Base-by-base conservation (phyloP, 2,113 vertebrate species). In the Paramisgurnus dabryanus region DNA sequence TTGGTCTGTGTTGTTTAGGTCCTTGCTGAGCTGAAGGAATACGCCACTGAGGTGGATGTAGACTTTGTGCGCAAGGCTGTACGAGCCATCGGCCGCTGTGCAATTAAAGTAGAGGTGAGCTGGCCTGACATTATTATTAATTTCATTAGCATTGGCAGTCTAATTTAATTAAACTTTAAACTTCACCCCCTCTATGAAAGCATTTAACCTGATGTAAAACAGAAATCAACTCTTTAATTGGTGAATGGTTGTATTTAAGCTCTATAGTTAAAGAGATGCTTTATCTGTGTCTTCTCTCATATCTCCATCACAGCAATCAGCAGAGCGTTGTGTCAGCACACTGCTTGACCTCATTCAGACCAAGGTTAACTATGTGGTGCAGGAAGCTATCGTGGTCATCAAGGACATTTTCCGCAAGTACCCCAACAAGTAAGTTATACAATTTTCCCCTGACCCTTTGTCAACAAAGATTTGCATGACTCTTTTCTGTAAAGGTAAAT, bases 321-420 rank as follows among this genome's bases (percentile, higher is more conserved):
- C 97, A 0, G 98, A 99, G 87, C 96, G 97, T 82, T 99, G 97
- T 12, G 97, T 98, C 78, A 98, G 97, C 92, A 99, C 97, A 0
- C 90, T 98, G 84, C 94, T 99, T 0, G 97, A 98, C 87, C 96
- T 99, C 85, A 99, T 99, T 88, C 97, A 98, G 90, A 99, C 97
- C 87, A 99, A 99, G 84, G 97, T 99, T 86, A 99, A 98, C 92
- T 98, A 99, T 0, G 97, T 99, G 87, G 97, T 99, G 71, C 97
- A 99, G 90, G 97, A 99, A 87, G 97, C 98, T 86, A 98, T 99
- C 0, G 97, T 99, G 0, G 98, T 99, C 84, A 99, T 99, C 90
- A 99, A 93, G 87, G 98, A 99, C 90, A 99, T 99, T 88, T 99
- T 99, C 90, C 95, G 97, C 90, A 99, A 99, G 87, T 99, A 99